Conservation (phyloP, 2,113 vertebrate genomes). For the Rhodinocichla rosea region DNA sequence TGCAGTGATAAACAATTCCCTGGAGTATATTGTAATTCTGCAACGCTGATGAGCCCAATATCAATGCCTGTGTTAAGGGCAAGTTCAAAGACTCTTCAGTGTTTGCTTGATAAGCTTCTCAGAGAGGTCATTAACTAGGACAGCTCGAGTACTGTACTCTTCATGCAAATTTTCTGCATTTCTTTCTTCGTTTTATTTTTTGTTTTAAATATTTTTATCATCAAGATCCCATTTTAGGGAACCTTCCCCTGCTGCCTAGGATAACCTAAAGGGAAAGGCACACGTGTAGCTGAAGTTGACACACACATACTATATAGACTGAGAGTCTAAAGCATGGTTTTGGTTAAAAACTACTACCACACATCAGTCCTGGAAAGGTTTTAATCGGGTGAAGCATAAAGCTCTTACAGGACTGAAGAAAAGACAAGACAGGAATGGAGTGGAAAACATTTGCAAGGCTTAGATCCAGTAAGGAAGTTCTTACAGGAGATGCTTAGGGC, state of each 20-base stretch:
- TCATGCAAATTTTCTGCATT: background rate
- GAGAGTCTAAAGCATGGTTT: background rate
- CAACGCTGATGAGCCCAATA: constrained; percentile 43
- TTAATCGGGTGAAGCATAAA: background rate
- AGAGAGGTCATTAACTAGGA: constrained; percentile 39
- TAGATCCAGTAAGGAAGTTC: background rate
- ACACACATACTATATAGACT: background rate
- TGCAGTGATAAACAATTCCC: constrained; percentile 56
- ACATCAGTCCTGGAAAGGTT: background rate
- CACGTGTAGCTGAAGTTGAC: background rate
- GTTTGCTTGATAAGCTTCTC: constrained; percentile 44
- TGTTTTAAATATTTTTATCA: background rate
- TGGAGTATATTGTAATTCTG: constrained; percentile 36
- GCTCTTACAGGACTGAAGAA: background rate
- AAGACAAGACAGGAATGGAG: background rate
- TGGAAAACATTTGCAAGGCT: background rate
- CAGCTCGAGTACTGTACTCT: background rate
- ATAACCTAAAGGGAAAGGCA: background rate
- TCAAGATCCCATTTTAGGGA: background rate
- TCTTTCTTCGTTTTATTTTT: background rate
- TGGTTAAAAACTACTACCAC: background rate
- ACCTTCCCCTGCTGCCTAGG: background rate
- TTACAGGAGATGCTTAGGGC: background rate
- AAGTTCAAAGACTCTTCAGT: constrained; percentile 52
- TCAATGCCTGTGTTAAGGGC: constrained; percentile 45